Evolutionary conservation across 2,888 invertebrate genomes (phyloP).

Genomic region (Dicycla oo): DNA sequence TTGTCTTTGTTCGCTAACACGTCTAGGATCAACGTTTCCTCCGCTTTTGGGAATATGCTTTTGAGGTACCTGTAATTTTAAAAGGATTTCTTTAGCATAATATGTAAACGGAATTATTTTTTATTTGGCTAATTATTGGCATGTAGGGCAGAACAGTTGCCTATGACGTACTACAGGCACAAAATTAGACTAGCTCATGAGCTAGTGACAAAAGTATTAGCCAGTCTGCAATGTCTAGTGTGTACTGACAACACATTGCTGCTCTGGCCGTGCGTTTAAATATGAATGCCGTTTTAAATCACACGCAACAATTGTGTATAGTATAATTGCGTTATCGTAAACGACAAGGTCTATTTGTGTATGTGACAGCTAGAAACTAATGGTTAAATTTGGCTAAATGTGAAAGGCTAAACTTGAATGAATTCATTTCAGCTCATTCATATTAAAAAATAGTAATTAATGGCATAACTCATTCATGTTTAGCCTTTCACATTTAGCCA

Average conservation of each 20-base stretch:
- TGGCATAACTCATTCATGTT: too few relatives aligned
- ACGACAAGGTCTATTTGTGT: too few relatives aligned
- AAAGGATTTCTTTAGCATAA: background rate
- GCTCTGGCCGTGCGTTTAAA: background rate
- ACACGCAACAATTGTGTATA: too few relatives aligned
- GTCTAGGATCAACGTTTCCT: slow-evolving; percentile 96
- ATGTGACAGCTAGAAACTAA: too few relatives aligned
- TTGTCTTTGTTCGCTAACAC: slow-evolving; percentile 96
- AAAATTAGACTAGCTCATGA: background rate
- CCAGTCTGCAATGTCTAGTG: too few relatives aligned
- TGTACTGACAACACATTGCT: background rate
- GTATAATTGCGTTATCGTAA: too few relatives aligned
- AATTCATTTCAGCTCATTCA: too few relatives aligned
- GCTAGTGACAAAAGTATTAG: background rate
- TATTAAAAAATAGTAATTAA: too few relatives aligned
- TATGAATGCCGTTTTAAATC: too few relatives aligned
- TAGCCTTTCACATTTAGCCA: too few relatives aligned
- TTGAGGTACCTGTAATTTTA: slow-evolving; percentile 95
- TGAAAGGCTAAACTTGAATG: too few relatives aligned
- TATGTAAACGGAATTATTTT: background rate
- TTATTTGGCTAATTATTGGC: background rate
- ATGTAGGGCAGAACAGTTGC: background rate
- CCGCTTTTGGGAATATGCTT: slow-evolving; percentile 97
- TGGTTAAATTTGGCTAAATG: too few relatives aligned
- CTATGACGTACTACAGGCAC: background rate